Base-by-base conservation (phyloP, 2,797 vertebrate species). In the Catharus ustulatus region DNA sequence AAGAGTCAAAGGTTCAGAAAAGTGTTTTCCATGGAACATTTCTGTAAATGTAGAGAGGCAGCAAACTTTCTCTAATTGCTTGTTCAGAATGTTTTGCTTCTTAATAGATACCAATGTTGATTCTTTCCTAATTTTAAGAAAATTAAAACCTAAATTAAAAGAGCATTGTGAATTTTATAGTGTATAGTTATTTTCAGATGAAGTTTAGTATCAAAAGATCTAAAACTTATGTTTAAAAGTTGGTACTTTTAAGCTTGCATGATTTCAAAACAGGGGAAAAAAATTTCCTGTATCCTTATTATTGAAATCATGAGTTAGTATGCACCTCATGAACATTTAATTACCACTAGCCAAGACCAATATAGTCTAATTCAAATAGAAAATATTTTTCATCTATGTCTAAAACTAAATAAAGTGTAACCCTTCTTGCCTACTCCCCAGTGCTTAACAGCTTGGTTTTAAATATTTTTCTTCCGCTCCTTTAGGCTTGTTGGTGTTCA, bases 401-500 rank as follows among this genome's bases (percentile, higher is more conserved):
- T 92, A 72, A 43, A 57, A 90, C 52, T 90, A 87, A 75, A 68
- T 77, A 34, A 82, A 87, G 43, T 82, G 2, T 77, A 42, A 68
- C 38, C 14, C 16, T 84, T 84, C 21, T 87, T 92, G 27, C 5
- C 40, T 82, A 8, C 32, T 82, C 61, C 51, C 24, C 32, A 22
- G 43, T 42, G 61, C 29, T 87, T 57, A 84, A 57, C 61, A 79
- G 45, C 32, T 26, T 93, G 52, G 87, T 93, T 79, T 79, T 7
- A 90, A 89, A 57, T 90, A 63, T 68, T 91, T 84, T 88, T 81
- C 27, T 32, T 81, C 46, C 71, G 4, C 69, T 92, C 61, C 57
- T 89, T 82, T 95, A 84, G 40, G 74, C 10, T 91, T 72, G 16
- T 82, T 63, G 45, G 27, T 78, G 36, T 74, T 95, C 77, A 93